Conservation (phyloP, 2,888 invertebrate genomes). For the Epistrophella euchroma region DNA sequence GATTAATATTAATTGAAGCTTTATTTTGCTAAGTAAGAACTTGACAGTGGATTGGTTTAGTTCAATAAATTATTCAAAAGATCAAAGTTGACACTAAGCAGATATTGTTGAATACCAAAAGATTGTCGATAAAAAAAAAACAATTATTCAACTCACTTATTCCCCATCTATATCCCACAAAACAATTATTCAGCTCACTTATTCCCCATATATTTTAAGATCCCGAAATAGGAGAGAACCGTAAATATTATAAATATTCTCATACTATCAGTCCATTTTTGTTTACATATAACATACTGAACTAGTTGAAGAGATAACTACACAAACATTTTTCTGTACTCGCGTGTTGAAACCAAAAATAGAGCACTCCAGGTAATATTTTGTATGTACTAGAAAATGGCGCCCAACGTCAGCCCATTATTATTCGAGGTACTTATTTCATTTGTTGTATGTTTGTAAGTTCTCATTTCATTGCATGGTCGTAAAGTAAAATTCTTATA, state of each 20-base stretch:
- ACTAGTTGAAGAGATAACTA: background rate
- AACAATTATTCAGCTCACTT: background rate
- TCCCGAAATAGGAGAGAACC: background rate
- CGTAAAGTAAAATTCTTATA: slow-evolving; percentile 5
- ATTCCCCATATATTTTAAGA: background rate
- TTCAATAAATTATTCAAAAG: no score
- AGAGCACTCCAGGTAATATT: background rate
- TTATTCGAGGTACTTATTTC: background rate
- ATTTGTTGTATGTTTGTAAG: background rate
- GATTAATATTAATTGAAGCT: no score
- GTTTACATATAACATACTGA: no score
- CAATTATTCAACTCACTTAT: no score
- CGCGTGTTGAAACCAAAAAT: background rate
- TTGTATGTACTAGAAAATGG: background rate
- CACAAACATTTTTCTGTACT: background rate
- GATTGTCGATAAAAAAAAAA: no score
- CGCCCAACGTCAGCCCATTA: slow-evolving; percentile 16
- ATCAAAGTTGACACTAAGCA: no score
- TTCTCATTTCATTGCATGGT: background rate
- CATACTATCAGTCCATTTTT: background rate
- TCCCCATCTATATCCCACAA: background rate
- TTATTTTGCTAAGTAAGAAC: no score
- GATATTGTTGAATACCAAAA: no score
- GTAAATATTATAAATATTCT: background rate
- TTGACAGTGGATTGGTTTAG: no score